A percentile compares a stretch with the other conserved stretches of the same genome.
Conservation (phyloP, 2,113 vertebrate genomes). For the Gasterosteus aculeatus region DNA sequence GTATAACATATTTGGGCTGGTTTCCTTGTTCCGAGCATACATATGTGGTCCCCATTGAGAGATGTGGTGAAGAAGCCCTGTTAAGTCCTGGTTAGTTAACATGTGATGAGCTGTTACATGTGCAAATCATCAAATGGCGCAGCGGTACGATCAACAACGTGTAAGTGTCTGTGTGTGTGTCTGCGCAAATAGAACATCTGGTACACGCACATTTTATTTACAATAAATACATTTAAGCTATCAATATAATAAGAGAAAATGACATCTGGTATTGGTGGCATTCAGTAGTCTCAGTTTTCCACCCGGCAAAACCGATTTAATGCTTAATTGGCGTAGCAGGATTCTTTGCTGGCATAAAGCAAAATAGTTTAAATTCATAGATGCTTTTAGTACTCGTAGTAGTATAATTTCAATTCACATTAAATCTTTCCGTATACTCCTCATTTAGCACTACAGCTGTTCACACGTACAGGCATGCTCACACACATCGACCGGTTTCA, state of each 20-base stretch:
- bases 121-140: constrained; percentile 55
- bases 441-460: constrained; percentile 44
- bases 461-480: constrained; percentile 64
- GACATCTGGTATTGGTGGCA: constrained; percentile 61
- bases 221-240: constrained; percentile 57
- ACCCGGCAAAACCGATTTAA: constrained; percentile 29
- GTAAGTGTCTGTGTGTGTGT: constrained; percentile 15
- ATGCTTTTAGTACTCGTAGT: constrained; percentile 21
- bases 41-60: constrained; percentile 61
- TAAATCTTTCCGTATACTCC: constrained; percentile 47
- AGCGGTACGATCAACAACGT: constrained; percentile 55
- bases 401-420: constrained; percentile 26
- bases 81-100: constrained; percentile 51
- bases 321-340: constrained; percentile 39
- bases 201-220: constrained; percentile 56
- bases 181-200: constrained; percentile 40
- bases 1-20: constrained; percentile 64
- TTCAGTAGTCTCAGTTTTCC: constrained; percentile 46
- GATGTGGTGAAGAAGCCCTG: constrained; percentile 62
- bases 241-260: constrained; percentile 58
- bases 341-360: constrained; percentile 51
- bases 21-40: constrained; percentile 51
- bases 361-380: constrained; percentile 51
- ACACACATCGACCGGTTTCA: constrained; percentile 39
- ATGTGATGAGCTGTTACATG: constrained; percentile 51